These are phyloP conservation scores for Dolichoris vasculosae DNA, from an alignment of 1,140 invertebrate genomes.

Conservation along the genomic window DNA sequence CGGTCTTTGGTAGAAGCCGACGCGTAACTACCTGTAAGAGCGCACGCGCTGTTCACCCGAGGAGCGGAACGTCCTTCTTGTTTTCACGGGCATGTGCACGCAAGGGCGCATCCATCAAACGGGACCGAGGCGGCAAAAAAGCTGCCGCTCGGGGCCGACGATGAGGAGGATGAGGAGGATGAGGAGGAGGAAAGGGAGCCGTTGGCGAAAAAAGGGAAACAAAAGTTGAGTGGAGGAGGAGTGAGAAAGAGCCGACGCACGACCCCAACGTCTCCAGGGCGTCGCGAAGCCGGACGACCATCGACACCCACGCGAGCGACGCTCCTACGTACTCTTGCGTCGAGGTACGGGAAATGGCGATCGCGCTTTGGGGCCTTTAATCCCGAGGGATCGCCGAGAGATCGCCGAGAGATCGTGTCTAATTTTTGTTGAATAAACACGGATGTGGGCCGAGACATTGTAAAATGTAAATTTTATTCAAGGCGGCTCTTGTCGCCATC, in stretches of 20 bases:
- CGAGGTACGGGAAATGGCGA: not conserved
- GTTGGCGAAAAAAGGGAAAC: not conserved
- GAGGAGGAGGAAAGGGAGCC: not conserved
- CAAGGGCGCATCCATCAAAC: slow-evolving; percentile 17
- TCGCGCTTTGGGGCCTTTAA: not conserved
- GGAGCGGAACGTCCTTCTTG: not conserved
- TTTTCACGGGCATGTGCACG: not conserved
- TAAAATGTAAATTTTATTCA: slow-evolving; percentile 24
- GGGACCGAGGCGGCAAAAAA: too few species aligned
- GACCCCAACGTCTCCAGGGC: not conserved
- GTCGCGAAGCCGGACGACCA: not conserved
- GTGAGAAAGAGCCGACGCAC: too few species aligned
- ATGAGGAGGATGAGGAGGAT: not conserved
- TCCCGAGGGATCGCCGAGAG: not conserved
- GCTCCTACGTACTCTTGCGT: not conserved
- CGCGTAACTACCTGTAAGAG: not conserved
- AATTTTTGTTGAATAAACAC: slow-evolving; percentile 30
- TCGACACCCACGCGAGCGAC: not conserved
- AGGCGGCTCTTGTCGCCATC: slow-evolving; percentile 6
- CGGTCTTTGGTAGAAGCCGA: not conserved
- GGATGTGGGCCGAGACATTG: slow-evolving; percentile 7
- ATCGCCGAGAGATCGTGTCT: slow-evolving; percentile 13
- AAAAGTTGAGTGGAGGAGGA: not conserved
- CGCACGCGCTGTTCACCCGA: too few species aligned
- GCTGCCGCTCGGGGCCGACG: not conserved